Percentiles rank a stretch among this genome's conserved stretches.
phyloP scores from a whole-genome alignment of 2,797 vertebrate genomes.

The Dermochelys coriacea region DNA sequence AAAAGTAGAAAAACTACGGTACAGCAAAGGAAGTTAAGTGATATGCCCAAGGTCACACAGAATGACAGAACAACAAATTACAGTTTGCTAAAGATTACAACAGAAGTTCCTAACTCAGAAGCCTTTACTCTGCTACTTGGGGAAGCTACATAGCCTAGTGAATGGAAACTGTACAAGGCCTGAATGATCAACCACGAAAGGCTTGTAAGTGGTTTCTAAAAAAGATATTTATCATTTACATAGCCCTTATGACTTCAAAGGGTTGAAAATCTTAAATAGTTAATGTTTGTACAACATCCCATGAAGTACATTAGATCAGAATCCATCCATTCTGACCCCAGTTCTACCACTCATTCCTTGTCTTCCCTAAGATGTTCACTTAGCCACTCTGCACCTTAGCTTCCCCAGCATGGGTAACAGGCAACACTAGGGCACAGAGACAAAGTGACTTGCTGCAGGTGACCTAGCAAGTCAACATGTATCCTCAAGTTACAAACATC shows the following conservation, averaged over 20 bases:
- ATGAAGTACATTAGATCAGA: fast-evolving
- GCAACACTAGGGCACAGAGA: neutral
- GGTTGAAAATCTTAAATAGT: neutral
- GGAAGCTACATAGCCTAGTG: neutral
- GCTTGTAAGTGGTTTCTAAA: neutral
- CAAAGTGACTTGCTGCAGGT: neutral
- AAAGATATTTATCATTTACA: neutral
- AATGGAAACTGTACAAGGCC: neutral
- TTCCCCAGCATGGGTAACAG: too few species aligned
- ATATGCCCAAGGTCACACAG: fast-evolving
- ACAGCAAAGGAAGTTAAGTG: neutral
- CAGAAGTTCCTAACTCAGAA: neutral
- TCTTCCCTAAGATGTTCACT: neutral
- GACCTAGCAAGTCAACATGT: neutral
- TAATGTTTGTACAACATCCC: neutral
- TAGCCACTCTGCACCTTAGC: too few species aligned
- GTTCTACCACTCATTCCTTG: neutral
- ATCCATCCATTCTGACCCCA: neutral
- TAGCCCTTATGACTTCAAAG: neutral
- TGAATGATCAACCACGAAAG: too few species aligned
- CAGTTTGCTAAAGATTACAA: neutral
- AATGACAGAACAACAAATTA: fast-evolving
- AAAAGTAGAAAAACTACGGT: neutral
- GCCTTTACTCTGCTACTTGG: neutral
- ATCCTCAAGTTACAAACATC: neutral